These are phyloP conservation scores for Alexandromys fortis DNA, from an alignment of 2,113 vertebrate species.

Conservation along the genomic window DNA sequence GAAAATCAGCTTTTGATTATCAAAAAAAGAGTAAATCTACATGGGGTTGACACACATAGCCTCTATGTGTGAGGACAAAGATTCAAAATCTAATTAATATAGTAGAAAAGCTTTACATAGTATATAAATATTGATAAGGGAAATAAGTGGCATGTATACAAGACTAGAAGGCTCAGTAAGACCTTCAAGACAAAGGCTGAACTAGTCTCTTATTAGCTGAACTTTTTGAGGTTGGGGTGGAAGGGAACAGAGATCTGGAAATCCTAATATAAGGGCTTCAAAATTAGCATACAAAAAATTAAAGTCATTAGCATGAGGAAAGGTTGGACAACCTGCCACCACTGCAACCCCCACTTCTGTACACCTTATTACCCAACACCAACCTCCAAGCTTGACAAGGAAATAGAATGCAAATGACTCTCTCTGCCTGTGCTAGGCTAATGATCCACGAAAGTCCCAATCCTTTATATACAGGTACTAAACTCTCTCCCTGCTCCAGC, in stretches of 20 bases:
- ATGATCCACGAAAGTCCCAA: background rate
- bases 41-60: background rate
- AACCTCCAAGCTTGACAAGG: background rate
- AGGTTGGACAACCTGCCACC: background rate
- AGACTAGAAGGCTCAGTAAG: background rate
- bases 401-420: background rate
- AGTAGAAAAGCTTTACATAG: background rate
- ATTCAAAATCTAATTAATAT: background rate
- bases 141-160: background rate
- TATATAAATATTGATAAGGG: slow-evolving; percentile 32
- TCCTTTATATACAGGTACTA: background rate
- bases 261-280: background rate
- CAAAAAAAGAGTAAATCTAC: background rate
- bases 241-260: background rate
- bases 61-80: background rate
- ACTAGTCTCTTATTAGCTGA: background rate
- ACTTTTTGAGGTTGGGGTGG: background rate
- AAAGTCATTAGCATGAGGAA: background rate
- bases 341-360: too few relatives aligned
- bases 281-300: background rate
- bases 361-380: background rate
- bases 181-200: background rate
- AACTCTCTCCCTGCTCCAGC: background rate
- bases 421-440: too few relatives aligned
- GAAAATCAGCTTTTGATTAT: background rate